Conservation (phyloP, 2,797 vertebrate species). For the Phoxinus dragarum region DNA sequence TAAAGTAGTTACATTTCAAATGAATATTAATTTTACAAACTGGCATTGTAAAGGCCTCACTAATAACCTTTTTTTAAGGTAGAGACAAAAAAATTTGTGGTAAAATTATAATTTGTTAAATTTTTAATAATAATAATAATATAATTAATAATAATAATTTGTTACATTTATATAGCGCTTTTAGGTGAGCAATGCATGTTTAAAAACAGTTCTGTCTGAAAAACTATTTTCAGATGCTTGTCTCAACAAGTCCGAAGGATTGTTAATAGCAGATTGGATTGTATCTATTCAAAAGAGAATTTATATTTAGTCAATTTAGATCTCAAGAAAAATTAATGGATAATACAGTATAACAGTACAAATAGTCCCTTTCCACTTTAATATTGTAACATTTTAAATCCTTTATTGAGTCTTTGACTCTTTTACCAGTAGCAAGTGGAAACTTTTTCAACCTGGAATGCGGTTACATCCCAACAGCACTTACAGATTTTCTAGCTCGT, state of each 20-base stretch:
- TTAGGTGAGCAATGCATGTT: neutral
- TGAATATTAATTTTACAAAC: too few relatives aligned
- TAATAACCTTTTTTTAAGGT: neutral
- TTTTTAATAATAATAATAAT: too few relatives aligned
- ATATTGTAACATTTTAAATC: slow-evolving; percentile 2
- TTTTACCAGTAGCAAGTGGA: neutral
- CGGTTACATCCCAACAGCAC: neutral
- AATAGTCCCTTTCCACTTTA: neutral
- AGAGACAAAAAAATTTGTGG: too few relatives aligned
- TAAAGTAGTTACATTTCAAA: too few relatives aligned
- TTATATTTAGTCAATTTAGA: neutral
- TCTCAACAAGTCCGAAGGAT: slow-evolving; percentile 4
- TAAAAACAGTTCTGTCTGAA: neutral
- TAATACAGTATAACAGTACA: neutral
- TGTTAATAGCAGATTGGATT: neutral
- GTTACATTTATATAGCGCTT: neutral
- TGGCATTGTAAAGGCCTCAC: neutral
- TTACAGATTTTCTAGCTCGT: neutral
- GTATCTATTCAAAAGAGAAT: slow-evolving; percentile 10
- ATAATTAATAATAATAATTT: too few relatives aligned
- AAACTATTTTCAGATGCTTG: neutral
- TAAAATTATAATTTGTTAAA: too few relatives aligned
- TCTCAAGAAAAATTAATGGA: neutral
- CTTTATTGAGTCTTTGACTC: neutral
- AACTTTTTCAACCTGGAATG: neutral